Evolutionary conservation across 2,797 vertebrate species (phyloP).

Genomic region (Sebastes minor): DNA sequence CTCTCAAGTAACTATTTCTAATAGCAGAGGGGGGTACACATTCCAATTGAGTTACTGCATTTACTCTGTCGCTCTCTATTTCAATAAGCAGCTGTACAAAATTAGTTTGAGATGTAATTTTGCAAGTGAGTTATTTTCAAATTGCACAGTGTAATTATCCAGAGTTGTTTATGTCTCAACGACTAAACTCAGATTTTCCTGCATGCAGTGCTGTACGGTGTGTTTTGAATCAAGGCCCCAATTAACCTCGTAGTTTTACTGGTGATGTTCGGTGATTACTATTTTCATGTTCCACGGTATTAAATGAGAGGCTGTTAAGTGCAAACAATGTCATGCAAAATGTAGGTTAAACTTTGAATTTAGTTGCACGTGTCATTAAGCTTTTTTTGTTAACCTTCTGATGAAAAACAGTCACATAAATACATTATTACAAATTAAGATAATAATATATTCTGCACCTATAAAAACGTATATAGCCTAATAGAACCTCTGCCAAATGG

Average conservation of each 20-base stretch:
- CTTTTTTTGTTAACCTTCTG: background rate
- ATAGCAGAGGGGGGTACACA: conserved; percentile 69
- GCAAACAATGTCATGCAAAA: conserved; percentile 19
- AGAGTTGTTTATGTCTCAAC: conserved; percentile 74
- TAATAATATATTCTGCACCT: conserved; percentile 26
- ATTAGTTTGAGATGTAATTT: conserved; percentile 82
- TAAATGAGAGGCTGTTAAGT: conserved; percentile 25
- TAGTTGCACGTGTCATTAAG: background rate
- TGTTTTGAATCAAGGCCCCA: conserved; percentile 70
- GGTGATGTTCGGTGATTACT: conserved; percentile 26
- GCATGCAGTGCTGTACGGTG: conserved; percentile 30
- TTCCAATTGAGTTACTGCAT: conserved; percentile 71
- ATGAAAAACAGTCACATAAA: background rate
- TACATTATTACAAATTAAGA: background rate
- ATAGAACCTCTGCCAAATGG: conserved; percentile 58
- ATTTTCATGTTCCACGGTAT: conserved; percentile 24
- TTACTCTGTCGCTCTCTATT: conserved; percentile 61
- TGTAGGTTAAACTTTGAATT: background rate
- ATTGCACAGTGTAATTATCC: conserved; percentile 81
- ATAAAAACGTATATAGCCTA: conserved; percentile 32
- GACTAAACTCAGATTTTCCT: conserved; percentile 72
- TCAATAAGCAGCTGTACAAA: conserved; percentile 77
- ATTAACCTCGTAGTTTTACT: conserved; percentile 38
- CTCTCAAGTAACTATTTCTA: conserved; percentile 80
- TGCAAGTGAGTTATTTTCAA: conserved; percentile 83